These are phyloP conservation scores for Cryptocephalus primarius DNA, from an alignment of 2,888 invertebrate genomes.

Conservation along the genomic window DNA sequence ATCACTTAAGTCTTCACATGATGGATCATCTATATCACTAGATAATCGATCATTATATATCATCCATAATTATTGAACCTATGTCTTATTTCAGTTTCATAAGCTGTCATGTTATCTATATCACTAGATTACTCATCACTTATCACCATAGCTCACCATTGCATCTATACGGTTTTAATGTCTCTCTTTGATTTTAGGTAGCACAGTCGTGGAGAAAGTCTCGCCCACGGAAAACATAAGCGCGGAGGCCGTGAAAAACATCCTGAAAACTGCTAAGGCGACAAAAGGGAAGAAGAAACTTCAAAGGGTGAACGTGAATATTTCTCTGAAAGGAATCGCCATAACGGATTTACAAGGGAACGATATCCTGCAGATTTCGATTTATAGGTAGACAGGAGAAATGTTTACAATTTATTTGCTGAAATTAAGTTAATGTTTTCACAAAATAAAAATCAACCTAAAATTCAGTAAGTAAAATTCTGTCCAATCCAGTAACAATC, in stretches of 20 bases:
- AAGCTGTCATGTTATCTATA: too few relatives aligned
- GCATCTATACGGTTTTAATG: background rate
- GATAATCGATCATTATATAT: too few relatives aligned
- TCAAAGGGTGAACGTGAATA: constrained; percentile 56
- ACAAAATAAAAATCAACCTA: background rate
- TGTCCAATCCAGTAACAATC: too few relatives aligned
- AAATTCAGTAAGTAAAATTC: too few relatives aligned
- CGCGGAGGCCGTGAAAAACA: constrained; percentile 70
- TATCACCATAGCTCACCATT: too few relatives aligned
- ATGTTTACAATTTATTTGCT: background rate
- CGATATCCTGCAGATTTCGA: constrained; percentile 65
- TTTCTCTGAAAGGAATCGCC: constrained; percentile 66
- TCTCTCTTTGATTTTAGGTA: constrained; percentile 34
- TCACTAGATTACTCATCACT: too few relatives aligned
- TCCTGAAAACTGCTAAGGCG: constrained; percentile 54
- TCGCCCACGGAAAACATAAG: constrained; percentile 55
- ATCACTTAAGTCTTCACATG: too few relatives aligned
- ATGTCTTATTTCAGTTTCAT: too few relatives aligned
- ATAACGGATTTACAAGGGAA: constrained; percentile 62
- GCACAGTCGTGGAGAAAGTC: constrained; percentile 59
- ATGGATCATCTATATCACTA: too few relatives aligned
- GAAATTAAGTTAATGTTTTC: background rate
- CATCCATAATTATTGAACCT: too few relatives aligned
- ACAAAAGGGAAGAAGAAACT: constrained; percentile 47
- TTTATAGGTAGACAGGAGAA: constrained; percentile 56